Base-by-base conservation (phyloP, 2,888 invertebrate genomes). In the Drosophila melanocephala region DNA sequence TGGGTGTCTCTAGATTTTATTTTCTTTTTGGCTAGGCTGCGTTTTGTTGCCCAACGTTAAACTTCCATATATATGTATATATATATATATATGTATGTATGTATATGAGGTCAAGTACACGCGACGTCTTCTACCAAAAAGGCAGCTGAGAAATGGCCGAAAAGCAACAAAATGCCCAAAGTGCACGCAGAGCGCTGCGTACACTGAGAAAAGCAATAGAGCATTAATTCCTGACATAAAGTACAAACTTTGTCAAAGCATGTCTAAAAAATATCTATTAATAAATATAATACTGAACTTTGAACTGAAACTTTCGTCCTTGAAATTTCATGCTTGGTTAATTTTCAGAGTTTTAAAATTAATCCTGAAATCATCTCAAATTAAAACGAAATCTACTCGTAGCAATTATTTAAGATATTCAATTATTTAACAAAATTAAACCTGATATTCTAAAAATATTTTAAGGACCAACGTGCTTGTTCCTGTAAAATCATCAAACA, bases 101-200 rank as follows among this genome's bases (percentile, higher is more conserved):
- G 37, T 37, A 68, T 82, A 80, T 80, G 70, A 67, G 80, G 83
- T 82, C 82, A 83, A 83, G 82, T 75, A 75, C 80, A 83, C 35
- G 61, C 50, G 32, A 19, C 22, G 35, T n/a, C 42, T 51, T 59
- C 16, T 53, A 52, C 19, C 39, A 56, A 50, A 32, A 32, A 51
- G n/a, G 39, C 57, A 51, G 55, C n/a, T 16, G 28, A 39, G 28
- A 33, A 52, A 50, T 30, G 44, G 37, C 47, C 44, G 7, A 44
- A 63, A 52, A 26, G 28, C 60, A 61, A 52, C 32, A 44, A 56
- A 30, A 56, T 58, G 57, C 9, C 14, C 16, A 61, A 70, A 64
- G 50, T 72, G 63, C 51, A 62, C 33, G 58, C 30, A 57, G 37
- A 39, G 52, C 32, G 51, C 30, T 1, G 22, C 1, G 22, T 26